phyloP scores from a whole-genome alignment of 53 echinoderm and acorn worm species.

The Paracentrotus lividus region DNA sequence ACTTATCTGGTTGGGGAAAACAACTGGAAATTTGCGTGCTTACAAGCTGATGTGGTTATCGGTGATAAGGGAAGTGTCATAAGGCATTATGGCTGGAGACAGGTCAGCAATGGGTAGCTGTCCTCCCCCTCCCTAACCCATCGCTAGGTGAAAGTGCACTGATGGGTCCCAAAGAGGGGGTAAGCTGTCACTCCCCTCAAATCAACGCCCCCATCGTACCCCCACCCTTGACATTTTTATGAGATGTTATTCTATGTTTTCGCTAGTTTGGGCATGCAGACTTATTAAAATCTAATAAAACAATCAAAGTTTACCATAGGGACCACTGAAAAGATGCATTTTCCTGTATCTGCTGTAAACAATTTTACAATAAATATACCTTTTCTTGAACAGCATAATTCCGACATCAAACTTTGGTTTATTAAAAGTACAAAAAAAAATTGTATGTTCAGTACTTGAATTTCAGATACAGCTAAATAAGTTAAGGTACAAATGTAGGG shows the following conservation, averaged over 20 bases:
- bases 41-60: conserved; percentile 18
- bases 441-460: too few species aligned
- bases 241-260: not conserved
- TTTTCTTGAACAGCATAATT: not conserved
- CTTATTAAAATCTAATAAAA: not conserved
- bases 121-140: not conserved
- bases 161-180: conserved; percentile 29
- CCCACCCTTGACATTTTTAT: conserved; percentile 20
- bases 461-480: too few species aligned
- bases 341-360: not conserved
- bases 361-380: not conserved
- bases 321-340: not conserved
- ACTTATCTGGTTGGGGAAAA: not conserved
- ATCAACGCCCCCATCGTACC: conserved; percentile 31
- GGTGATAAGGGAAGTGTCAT: conserved; percentile 15
- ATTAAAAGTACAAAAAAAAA: too few species aligned
- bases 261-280: not conserved
- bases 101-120: not conserved
- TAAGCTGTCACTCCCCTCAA: not conserved
- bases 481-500: too few species aligned
- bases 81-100: not conserved
- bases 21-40: conserved; percentile 20
- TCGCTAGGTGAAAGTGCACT: not conserved
- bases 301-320: not conserved
- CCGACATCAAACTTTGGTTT: too few species aligned